A percentile compares a stretch with the other conserved stretches of the same genome.
Conservation (phyloP, 2,113 vertebrate genomes). For the Brevimyrus niger region DNA sequence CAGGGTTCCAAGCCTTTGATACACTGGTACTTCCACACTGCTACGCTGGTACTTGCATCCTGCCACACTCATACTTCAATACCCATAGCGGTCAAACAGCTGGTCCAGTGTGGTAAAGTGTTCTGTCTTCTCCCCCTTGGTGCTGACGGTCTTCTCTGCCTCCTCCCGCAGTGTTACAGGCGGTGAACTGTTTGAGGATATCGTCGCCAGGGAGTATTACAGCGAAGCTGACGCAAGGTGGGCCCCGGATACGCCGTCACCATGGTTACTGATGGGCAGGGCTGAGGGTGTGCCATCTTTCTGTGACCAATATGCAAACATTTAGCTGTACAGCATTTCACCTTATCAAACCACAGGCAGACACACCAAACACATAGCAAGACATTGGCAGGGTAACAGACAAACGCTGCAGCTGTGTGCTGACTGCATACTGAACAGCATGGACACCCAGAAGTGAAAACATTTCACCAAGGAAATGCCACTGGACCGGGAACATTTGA, state of each 20-base stretch:
- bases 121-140: not conserved
- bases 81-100: not conserved
- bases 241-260: conserved; percentile 18
- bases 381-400: not conserved
- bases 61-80: not conserved
- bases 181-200: conserved; percentile 97
- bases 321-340: not conserved
- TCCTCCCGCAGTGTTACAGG: conserved; percentile 80
- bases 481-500: not conserved
- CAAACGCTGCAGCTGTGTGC: not conserved
- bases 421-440: not conserved
- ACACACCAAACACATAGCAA: not conserved
- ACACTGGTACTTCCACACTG: not conserved
- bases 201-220: conserved; percentile 98
- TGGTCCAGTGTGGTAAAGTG: not conserved
- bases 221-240: conserved; percentile 98
- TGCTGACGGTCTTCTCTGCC: not conserved
- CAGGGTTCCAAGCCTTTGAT: not conserved
- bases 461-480: not conserved
- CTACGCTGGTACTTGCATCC: not conserved
- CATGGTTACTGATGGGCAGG: conserved; percentile 18
- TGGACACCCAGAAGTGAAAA: not conserved
- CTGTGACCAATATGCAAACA: not conserved
- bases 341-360: not conserved
- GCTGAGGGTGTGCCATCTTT: not conserved